Base-by-base conservation (phyloP, 1,140 invertebrate genomes). In the Neodiprion virginianus region DNA sequence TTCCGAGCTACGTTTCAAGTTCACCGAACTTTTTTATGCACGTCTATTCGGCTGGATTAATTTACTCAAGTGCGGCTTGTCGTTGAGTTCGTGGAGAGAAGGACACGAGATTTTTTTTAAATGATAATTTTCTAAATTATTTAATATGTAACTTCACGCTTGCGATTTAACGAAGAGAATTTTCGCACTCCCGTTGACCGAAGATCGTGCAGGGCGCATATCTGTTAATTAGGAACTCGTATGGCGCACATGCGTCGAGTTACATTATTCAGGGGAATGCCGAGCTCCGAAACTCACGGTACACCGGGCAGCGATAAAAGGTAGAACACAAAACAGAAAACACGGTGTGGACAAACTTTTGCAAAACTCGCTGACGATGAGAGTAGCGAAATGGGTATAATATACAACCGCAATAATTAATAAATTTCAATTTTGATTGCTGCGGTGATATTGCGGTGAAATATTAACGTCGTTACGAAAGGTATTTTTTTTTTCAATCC, bases 191-290 rank as follows among this genome's bases (percentile, higher is more conserved):
- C 11, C 53, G 53, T 61, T 61, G 53, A 14, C 53, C 53, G 53
- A 61, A 5, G 11, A 7, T 61, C 53, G 53, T 61, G 53, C n/a
- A 40, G 28, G 28, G 28, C 28, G 28, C 28, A 61, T 17, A 61
- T 61, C 53, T 61, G 53, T 8, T 61, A 61, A 61, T 61, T 61
- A 61, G 53, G n/a, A 61, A 61, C 53, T 61, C n/a, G 11, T 61
- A 61, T 61, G 53, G 28, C 28, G 28, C 28, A 40, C 28, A 40
- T 40, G 28, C 28, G 53, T 17, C 53, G 53, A 14, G 53, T 61
- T 61, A 61, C 53, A 61, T 61, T 61, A 61, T 61, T 61, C 53
- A 61, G n/a, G n/a, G 53, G 11, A 8, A 12, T 61, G 53, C 11
- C 53, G 17, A 21, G 53, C 7, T 61, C 53, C 53, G 53, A 61